Evolutionary conservation across 2,797 vertebrate genomes (phyloP).

Genomic region (Todus mexicanus): DNA sequence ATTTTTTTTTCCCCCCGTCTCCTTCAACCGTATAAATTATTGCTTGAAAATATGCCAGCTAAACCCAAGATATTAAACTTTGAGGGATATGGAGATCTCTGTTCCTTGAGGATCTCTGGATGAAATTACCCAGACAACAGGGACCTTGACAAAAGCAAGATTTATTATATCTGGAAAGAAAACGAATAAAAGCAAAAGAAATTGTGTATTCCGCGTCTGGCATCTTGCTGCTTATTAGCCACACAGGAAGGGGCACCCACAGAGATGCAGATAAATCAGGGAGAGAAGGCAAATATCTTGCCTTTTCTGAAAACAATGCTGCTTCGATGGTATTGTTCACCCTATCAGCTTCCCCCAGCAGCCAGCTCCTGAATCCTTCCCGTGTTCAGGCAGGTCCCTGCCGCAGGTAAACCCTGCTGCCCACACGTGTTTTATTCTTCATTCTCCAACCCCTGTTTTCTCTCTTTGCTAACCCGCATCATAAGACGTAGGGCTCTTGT

Average conservation of each 20-base stretch:
- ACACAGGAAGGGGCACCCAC: constrained; percentile 55
- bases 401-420: background rate
- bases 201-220: constrained; percentile 22
- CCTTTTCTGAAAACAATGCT: constrained; percentile 5
- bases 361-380: background rate
- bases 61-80: constrained; percentile 46
- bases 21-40: constrained; percentile 30
- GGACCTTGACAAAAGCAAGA: constrained; percentile 59
- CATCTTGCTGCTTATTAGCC: constrained; percentile 33
- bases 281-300: constrained; percentile 31
- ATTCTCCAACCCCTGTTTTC: background rate
- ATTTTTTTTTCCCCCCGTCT: background rate
- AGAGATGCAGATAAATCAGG: constrained; percentile 37
- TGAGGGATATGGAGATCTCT: constrained; percentile 32
- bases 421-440: background rate
- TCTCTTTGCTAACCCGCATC: background rate
- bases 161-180: constrained; percentile 21
- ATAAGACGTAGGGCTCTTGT: background rate
- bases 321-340: background rate
- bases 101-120: constrained; percentile 58
- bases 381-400: background rate
- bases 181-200: constrained; percentile 45
- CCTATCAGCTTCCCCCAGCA: background rate
- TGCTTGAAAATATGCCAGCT: constrained; percentile 45
- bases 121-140: constrained; percentile 59